Evolutionary conservation across 2,113 vertebrate species (phyloP).

Genomic region (Heteronetta atricapilla): DNA sequence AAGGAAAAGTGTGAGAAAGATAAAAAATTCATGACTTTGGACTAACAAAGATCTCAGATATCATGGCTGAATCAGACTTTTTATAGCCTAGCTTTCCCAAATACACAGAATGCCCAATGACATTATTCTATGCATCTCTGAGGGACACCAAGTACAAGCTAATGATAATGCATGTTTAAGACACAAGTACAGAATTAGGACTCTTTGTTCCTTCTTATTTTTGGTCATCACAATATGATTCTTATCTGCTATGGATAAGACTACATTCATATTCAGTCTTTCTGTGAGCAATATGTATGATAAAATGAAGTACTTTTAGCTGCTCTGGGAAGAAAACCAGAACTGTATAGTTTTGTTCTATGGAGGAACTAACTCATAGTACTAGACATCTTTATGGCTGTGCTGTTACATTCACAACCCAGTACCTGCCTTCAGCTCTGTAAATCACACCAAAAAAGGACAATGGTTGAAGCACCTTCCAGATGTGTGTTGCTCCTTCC

Average conservation of each 20-base stretch:
- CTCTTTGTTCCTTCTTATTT: not conserved
- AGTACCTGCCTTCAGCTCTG: not conserved
- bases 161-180: not conserved
- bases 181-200: not conserved
- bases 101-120: no score
- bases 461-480: not conserved
- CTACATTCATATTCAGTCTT: not conserved
- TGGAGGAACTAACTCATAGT: not conserved
- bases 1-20: rapidly evolving
- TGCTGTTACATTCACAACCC: no score
- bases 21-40: not conserved
- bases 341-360: not conserved
- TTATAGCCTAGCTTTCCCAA: not conserved
- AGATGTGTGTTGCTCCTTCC: not conserved
- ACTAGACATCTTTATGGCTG: not conserved
- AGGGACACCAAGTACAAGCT: not conserved
- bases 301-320: not conserved
- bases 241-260: not conserved
- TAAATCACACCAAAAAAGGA: not conserved
- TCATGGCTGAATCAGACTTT: not conserved
- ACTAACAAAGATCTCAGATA: not conserved
- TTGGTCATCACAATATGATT: not conserved
- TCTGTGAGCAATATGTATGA: not conserved
- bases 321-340: not conserved
- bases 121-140: not conserved